Percentiles rank a stretch among this genome's conserved stretches.
Evolutionary conservation across 2,113 vertebrate genomes (phyloP).

Genomic region (Acanthisitta chloris): DNA sequence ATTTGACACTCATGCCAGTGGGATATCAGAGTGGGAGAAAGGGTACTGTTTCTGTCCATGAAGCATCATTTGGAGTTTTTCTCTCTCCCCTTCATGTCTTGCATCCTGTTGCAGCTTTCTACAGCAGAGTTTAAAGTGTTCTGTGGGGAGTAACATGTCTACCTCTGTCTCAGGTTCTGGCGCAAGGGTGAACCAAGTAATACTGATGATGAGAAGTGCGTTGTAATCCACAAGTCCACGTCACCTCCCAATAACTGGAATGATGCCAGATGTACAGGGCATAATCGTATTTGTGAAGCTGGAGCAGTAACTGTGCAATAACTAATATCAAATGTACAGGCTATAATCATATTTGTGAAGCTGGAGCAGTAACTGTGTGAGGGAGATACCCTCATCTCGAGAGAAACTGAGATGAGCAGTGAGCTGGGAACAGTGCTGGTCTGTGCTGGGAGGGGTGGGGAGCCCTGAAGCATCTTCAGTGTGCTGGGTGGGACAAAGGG

Average conservation of each 20-base stretch:
- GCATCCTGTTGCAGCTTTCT: background rate
- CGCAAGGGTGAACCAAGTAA: accelerated
- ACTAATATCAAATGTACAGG: no score
- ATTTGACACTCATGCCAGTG: background rate
- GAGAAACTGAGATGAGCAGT: background rate
- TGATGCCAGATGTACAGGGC: accelerated
- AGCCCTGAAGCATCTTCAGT: background rate
- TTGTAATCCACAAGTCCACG: accelerated
- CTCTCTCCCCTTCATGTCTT: background rate
- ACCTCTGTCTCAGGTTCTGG: conserved; percentile 26
- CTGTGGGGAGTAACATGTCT: background rate
- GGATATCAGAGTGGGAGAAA: background rate
- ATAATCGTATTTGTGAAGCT: background rate
- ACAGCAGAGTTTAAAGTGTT: background rate
- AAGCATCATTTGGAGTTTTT: background rate
- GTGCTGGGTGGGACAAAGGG: accelerated
- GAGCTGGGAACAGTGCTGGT: background rate
- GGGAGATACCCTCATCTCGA: background rate
- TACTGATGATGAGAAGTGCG: accelerated
- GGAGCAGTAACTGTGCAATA: background rate
- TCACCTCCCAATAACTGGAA: background rate
- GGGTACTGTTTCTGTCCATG: background rate
- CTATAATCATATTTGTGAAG: conserved; percentile 27
- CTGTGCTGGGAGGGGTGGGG: background rate
- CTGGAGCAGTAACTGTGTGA: background rate